Conservation (phyloP, 2,888 invertebrate genomes). For the Octonoba sinensis region DNA sequence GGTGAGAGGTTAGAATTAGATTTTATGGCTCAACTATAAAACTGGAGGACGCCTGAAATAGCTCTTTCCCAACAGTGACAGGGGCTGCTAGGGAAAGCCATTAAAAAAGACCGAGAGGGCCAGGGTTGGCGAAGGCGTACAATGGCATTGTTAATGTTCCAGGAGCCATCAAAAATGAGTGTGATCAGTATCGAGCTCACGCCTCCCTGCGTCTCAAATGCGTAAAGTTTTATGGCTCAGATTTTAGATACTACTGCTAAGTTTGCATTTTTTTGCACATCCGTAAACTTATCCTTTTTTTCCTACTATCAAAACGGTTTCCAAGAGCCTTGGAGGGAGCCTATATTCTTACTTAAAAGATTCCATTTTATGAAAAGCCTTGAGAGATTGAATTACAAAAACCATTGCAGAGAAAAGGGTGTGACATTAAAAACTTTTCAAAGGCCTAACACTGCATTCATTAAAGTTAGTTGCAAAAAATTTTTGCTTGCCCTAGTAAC, state of each 20-base stretch:
- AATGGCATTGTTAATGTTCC: constrained; percentile 54
- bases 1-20: constrained; percentile 36
- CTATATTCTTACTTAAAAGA: too few relatives aligned
- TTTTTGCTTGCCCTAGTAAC: too few relatives aligned
- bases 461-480: too few relatives aligned
- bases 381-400: too few relatives aligned
- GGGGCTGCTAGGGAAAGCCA: constrained; percentile 32
- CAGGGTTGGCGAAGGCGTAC: constrained; percentile 39
- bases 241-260: constrained; percentile 57
- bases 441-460: too few relatives aligned
- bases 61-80: constrained; percentile 45
- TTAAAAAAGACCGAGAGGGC: constrained; percentile 31
- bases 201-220: constrained; percentile 52
- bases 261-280: constrained; percentile 39
- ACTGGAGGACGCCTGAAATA: constrained; percentile 59
- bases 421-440: too few relatives aligned
- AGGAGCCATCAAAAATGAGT: constrained; percentile 46
- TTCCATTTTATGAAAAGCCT: too few relatives aligned
- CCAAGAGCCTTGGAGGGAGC: too few relatives aligned
- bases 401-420: too few relatives aligned
- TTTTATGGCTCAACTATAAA: constrained; percentile 61
- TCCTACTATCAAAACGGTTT: too few relatives aligned
- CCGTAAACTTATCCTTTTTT: too few relatives aligned
- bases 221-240: constrained; percentile 51
- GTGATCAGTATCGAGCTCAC: constrained; percentile 48